A percentile compares a stretch with the other conserved stretches of the same genome.
These are phyloP conservation scores for Aphelocoma californica DNA, from an alignment of 2,797 vertebrate genomes.

Conservation along the genomic window DNA sequence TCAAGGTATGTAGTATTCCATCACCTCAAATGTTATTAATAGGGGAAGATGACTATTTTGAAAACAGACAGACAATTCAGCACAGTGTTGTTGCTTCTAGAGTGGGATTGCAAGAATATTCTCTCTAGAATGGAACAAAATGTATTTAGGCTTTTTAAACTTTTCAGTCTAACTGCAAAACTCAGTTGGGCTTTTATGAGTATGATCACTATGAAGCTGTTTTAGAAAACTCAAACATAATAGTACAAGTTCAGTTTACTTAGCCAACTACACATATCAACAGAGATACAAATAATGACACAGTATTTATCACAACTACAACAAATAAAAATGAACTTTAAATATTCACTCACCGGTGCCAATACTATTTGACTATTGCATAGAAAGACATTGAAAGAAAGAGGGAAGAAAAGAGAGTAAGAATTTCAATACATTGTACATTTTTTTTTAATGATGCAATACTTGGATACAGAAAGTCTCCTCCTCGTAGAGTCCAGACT, in stretches of 20 bases:
- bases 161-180: not conserved
- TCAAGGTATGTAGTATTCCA: not conserved
- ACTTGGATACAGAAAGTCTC: not conserved
- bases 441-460: not conserved
- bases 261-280: not conserved
- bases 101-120: not conserved
- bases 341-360: slow-evolving; percentile 38
- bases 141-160: not conserved
- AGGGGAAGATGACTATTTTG: not conserved
- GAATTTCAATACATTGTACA: not conserved
- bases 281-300: not conserved
- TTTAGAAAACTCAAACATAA: not conserved
- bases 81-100: not conserved
- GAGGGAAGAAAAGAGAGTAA: not conserved
- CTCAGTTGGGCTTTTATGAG: not conserved
- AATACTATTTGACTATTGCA: slow-evolving; percentile 10
- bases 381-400: slow-evolving; percentile 7
- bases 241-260: not conserved
- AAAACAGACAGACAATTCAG: not conserved
- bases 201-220: not conserved
- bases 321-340: not conserved
- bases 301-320: not conserved
- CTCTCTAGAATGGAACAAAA: not conserved
- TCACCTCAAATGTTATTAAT: not conserved
- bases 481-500: not conserved